Conservation (phyloP, 2,113 vertebrate genomes). For the Xyliphius kryptos region DNA sequence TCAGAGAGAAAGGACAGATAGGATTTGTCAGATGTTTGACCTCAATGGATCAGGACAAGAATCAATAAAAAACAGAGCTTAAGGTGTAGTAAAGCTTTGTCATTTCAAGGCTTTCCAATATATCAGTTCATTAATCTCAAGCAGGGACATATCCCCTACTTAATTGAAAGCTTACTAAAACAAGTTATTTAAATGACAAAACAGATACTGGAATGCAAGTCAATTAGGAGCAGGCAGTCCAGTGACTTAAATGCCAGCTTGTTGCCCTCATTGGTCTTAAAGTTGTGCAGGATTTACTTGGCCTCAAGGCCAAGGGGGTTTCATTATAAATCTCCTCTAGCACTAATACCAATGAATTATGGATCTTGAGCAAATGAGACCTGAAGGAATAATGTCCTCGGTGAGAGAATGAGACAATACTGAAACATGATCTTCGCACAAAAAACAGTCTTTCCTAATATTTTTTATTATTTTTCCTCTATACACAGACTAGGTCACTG, state of each 20-base stretch:
- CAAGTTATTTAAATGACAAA: conserved; percentile 73
- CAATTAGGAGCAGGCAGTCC: conserved; percentile 54
- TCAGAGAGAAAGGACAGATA: conserved; percentile 57
- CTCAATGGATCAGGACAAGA: conserved; percentile 66
- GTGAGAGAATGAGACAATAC: conserved; percentile 13
- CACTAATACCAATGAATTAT: conserved; percentile 44
- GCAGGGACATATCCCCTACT: conserved; percentile 58
- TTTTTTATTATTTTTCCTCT: conserved; percentile 9
- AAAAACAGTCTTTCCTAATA: not conserved
- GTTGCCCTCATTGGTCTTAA: conserved; percentile 52
- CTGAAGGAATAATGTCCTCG: conserved; percentile 25
- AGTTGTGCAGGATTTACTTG: conserved; percentile 13
- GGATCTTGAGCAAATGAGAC: conserved; percentile 42
- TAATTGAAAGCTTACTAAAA: conserved; percentile 72
- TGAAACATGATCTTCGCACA: conserved; percentile 1
- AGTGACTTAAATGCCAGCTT: conserved; percentile 52
- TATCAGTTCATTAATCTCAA: conserved; percentile 70
- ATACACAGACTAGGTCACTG: conserved; percentile 3
- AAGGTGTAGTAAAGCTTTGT: conserved; percentile 71
- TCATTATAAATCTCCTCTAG: conserved; percentile 39
- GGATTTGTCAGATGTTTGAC: conserved; percentile 63
- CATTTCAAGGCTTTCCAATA: conserved; percentile 71
- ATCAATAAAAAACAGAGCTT: conserved; percentile 70
- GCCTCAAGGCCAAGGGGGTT: conserved; percentile 33
- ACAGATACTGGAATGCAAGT: conserved; percentile 57